Conservation (phyloP, 2,888 invertebrate species). For the Spilosoma lubricipeda region DNA sequence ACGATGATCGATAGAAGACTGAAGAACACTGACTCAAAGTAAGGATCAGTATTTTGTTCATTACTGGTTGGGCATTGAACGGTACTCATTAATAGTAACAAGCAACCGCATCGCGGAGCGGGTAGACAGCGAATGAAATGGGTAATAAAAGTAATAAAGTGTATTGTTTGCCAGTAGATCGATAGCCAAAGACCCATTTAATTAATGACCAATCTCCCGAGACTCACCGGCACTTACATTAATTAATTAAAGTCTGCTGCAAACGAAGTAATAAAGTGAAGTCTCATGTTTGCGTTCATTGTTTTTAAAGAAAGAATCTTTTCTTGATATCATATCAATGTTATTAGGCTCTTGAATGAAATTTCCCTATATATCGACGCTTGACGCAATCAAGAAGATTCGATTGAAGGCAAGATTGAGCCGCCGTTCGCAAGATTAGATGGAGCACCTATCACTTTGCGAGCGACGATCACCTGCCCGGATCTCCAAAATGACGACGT, state of each 20-base stretch:
- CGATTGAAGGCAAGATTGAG: constrained; percentile 69
- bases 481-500: constrained; percentile 56
- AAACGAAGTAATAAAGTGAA: constrained; percentile 73
- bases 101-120: constrained; percentile 57
- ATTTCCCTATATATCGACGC: constrained; percentile 57
- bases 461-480: constrained; percentile 60
- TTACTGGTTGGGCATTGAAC: constrained; percentile 48
- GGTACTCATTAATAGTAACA: constrained; percentile 66
- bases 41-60: constrained; percentile 51
- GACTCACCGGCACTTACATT: constrained; percentile 84
- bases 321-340: constrained; percentile 47
- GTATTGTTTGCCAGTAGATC: constrained; percentile 81
- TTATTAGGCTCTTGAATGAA: constrained; percentile 47
- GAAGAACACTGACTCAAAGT: constrained; percentile 39
- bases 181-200: constrained; percentile 80
- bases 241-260: constrained; percentile 80
- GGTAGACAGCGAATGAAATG: constrained; percentile 72
- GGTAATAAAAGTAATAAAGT: constrained; percentile 81
- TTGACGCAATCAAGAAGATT: constrained; percentile 69
- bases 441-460: constrained; percentile 63
- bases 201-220: constrained; percentile 83
- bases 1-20: constrained; percentile 28
- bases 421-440: constrained; percentile 63
- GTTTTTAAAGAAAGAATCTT: constrained; percentile 56
- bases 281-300: constrained; percentile 67